phyloP scores from a whole-genome alignment of 1,140 invertebrate genomes.

The Caerostris darwini region DNA sequence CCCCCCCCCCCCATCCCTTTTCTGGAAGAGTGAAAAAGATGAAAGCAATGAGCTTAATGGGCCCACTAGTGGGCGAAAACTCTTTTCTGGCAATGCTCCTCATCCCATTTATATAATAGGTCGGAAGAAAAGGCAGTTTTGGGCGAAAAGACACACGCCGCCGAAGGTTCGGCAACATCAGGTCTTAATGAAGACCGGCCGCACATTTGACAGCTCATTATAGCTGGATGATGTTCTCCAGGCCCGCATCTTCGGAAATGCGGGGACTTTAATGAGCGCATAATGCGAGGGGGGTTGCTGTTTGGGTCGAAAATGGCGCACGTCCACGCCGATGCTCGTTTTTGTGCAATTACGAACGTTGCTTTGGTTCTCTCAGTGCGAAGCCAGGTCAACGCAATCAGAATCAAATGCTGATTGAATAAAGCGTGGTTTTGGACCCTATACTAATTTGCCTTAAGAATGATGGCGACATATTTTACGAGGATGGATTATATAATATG shows the following conservation, averaged over 20 bases:
- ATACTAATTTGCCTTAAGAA: background rate
- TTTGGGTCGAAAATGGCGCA: slow-evolving; percentile 56
- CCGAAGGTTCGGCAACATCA: background rate
- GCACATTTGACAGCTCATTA: slow-evolving; percentile 76
- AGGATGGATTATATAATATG: too few relatives aligned
- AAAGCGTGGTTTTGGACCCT: background rate
- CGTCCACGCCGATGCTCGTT: background rate
- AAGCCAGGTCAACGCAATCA: background rate
- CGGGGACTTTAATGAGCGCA: slow-evolving; percentile 70
- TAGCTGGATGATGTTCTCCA: slow-evolving; percentile 64
- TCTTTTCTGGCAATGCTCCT: slow-evolving; percentile 51
- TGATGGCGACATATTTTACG: background rate
- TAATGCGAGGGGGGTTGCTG: slow-evolving; percentile 51
- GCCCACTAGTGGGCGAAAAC: slow-evolving; percentile 57
- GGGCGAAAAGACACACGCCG: background rate
- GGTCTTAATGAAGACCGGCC: slow-evolving; percentile 74
- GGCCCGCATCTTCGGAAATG: slow-evolving; percentile 70
- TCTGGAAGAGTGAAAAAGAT: slow-evolving; percentile 53
- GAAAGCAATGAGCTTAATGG: slow-evolving; percentile 74
- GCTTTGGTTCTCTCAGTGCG: background rate
- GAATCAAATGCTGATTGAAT: background rate
- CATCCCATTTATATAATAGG: slow-evolving; percentile 74
- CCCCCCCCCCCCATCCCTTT: background rate
- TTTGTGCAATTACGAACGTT: slow-evolving; percentile 2
- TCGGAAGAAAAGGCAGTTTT: slow-evolving; percentile 62